Base-by-base conservation (phyloP, 1,140 invertebrate species). In the Hypsibius dujardini region DNA sequence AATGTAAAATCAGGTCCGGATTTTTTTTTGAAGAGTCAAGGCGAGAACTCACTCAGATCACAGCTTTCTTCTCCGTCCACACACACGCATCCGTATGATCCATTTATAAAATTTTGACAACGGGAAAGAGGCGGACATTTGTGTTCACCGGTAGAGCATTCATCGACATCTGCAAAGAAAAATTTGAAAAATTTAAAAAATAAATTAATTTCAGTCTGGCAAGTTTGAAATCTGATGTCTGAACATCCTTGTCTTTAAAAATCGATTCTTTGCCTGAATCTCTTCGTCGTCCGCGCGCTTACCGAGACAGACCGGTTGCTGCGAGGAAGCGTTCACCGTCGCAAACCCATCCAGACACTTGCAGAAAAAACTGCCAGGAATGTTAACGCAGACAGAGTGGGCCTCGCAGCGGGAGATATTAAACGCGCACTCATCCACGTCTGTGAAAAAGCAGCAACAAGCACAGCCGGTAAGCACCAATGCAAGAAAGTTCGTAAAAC, bases 311-410 rank as follows among this genome's bases (percentile, higher is more conserved):
- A 84, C 82, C 45, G 83, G 79, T 69, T 84, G 85, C 74, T 84
- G 81, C 76, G 83, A 85, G 75, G 86, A 83, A 85, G 83, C 90
- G 89, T 84, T 92, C 87, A 77, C 90, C 72, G 92, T 85, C 28
- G 86, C 81, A 80, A 87, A 94, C 0, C 91, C 91, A 42, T 86
- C 82, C 59, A 86, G 85, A 79, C 91, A 95, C 73, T 88, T 85
- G 78, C 92, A 95, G 76, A 89, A 88, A 79, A 92, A 92, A 85
- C 89, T 92, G 71, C 91, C 92, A 28, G 90, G 89, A 83, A 90
- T 89, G 80, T 94, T 94, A 78, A 92, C 85, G 80, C 92, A 94
- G 46, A 82, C 81, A 2, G 90, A 88, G 73, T 87, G 85, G 73
- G 82, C 80, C 73, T 86, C 86, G 80, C 90, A 92, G 1, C 82